Evolutionary conservation across 2,797 vertebrate genomes (phyloP).

Genomic region (Anisognathus igniventris): DNA sequence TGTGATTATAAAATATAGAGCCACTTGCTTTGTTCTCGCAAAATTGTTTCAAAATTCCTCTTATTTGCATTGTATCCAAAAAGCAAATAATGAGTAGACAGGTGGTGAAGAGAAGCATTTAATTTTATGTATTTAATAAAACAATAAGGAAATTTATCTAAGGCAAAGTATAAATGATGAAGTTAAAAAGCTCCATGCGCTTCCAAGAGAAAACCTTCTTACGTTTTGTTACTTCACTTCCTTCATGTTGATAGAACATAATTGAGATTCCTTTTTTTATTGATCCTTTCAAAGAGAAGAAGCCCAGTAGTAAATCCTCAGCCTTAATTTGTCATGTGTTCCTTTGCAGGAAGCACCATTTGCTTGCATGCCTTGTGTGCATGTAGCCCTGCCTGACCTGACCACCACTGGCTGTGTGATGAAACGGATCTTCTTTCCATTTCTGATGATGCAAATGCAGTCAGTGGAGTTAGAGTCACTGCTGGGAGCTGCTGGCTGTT

Average conservation of each 20-base stretch:
- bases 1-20: background rate
- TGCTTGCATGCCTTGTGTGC: rapidly evolving
- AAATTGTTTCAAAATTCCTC: background rate
- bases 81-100: background rate
- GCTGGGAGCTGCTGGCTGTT: background rate
- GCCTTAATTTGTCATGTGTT: background rate
- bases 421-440: background rate
- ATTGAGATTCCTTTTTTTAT: background rate
- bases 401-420: background rate
- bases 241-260: background rate
- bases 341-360: background rate
- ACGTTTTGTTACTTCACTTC: background rate
- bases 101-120: background rate
- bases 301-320: background rate
- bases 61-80: background rate
- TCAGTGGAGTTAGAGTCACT: background rate
- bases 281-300: background rate
- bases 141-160: background rate
- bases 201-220: background rate
- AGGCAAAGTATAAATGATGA: background rate
- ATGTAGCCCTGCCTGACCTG: background rate
- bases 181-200: background rate
- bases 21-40: background rate
- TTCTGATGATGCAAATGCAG: background rate
- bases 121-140: background rate